Evolutionary conservation across 2,797 vertebrate genomes (phyloP).

Genomic region (Rhinoraja longicauda): DNA sequence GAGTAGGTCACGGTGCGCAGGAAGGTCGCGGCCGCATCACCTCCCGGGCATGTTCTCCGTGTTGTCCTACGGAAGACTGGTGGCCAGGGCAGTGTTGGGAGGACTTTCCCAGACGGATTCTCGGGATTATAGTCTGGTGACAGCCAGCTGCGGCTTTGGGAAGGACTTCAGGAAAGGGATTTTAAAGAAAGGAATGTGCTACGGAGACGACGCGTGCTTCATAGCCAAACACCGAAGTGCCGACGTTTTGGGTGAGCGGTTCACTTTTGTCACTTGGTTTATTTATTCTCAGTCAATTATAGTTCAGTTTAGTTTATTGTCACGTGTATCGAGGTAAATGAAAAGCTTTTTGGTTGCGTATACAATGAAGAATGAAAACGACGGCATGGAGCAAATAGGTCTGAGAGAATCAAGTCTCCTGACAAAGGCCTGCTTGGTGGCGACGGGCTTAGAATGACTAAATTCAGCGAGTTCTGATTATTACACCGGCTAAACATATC

Average conservation of each 20-base stretch:
- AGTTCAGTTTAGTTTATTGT: too few species aligned
- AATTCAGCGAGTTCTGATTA: not conserved
- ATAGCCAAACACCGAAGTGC: conserved; percentile 78
- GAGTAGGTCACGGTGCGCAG: conserved; percentile 38
- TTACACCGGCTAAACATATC: not conserved
- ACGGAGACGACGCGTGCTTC: conserved; percentile 93
- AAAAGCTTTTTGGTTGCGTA: not conserved
- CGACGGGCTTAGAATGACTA: not conserved
- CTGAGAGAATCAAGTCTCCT: not conserved
- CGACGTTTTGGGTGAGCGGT: conserved; percentile 61
- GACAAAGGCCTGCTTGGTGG: not conserved
- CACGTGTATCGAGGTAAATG: too few species aligned
- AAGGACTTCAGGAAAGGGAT: conserved; percentile 97
- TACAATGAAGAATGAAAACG: not conserved
- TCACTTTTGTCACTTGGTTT: not conserved
- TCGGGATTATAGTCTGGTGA: conserved; percentile 91
- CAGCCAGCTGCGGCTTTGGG: conserved; percentile 89
- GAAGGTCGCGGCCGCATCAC: conserved; percentile 42
- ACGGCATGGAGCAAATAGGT: not conserved
- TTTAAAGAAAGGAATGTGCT: conserved; percentile 96
- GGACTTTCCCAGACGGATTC: conserved; percentile 93
- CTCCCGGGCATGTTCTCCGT: conserved; percentile 80
- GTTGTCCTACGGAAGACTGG: conserved; percentile 85
- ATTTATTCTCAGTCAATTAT: too few species aligned
- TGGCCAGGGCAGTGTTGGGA: conserved; percentile 90